Evolutionary conservation across 2,113 vertebrate genomes (phyloP), one percentile per base, ranked within the genome.

Genomic region (Mus spicilegus): DNA sequence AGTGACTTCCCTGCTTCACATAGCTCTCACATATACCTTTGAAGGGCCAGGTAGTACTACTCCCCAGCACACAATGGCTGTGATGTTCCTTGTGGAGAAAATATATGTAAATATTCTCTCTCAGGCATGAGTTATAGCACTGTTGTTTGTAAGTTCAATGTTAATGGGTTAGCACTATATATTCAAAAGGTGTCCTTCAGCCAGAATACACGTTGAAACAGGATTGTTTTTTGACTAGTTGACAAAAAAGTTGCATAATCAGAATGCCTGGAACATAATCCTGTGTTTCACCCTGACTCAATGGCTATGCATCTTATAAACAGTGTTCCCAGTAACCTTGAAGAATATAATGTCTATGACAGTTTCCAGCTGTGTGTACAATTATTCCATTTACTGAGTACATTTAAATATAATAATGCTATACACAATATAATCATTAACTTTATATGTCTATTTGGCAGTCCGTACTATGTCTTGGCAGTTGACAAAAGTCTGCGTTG

Each of bases 171-270:
- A 90, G 39, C 26, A 90, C 39, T n/a, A 6, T 56, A 39, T 10
- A 82, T 90, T 78, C 90, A 69, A 86, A 89, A 72, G 70, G 22
- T 72, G 28, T 58, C 63, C 89, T 84, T 73, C 95, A 76, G 84
- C 10, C 65, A 39, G 69, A 90, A 54, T 13, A 80, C 16, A 61
- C 19, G 67, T 81, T 65, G 28, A 88, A 87, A 80, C 5, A 28
- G 56, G 3, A 20, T 26, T 42, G 58, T 33, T 14, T 24, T 70
- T 58, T 65, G 8, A 91, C 33, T 42, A n/a, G 28, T 54, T 89
- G 67, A 86, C n/a, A 70, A 49, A 93, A 93, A 78, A 81, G 5
- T 76, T 82, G 19, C 85, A 30, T 87, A 51, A 87, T 58, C 54
- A 87, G 51, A 84, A n/a, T 30, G 73, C 33, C 2, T 42, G n/a